Evolutionary conservation across 2,797 vertebrate species (phyloP).

Genomic region (Syngnathus rostellatus): DNA sequence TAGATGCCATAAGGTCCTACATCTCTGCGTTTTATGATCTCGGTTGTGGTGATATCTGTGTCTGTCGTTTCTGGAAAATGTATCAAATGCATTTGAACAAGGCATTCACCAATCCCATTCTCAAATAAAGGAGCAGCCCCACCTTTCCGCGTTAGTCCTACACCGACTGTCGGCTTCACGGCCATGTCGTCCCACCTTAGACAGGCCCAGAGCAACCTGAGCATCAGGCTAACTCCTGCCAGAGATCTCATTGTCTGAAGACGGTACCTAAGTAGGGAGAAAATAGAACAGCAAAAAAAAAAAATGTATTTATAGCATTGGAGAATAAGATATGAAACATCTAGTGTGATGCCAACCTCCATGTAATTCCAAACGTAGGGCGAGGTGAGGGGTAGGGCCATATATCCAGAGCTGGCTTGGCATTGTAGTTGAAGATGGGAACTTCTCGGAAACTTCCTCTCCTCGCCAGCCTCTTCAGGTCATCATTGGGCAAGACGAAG

Average conservation of each 20-base stretch:
- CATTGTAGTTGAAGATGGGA: conserved; percentile 93
- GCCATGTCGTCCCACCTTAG: conserved; percentile 97
- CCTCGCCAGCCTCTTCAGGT: conserved; percentile 88
- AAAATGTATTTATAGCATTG: neutral
- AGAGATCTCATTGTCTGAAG: conserved; percentile 92
- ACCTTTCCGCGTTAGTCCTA: conserved; percentile 91
- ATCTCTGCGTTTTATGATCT: conserved; percentile 92
- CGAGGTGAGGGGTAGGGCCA: conserved; percentile 98
- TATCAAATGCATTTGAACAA: neutral
- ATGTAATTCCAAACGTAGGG: conserved; percentile 93
- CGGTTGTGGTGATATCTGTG: conserved; percentile 91
- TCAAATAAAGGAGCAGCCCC: conserved; percentile 9
- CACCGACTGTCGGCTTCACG: conserved; percentile 83
- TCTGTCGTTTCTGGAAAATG: conserved; percentile 83
- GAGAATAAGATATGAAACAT: neutral
- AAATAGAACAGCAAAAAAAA: neutral
- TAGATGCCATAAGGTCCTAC: conserved; percentile 90
- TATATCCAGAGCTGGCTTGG: conserved; percentile 93
- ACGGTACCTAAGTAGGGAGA: conserved; percentile 74
- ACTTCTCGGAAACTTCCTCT: conserved; percentile 89
- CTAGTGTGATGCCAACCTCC: conserved; percentile 74
- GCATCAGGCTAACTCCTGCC: conserved; percentile 92
- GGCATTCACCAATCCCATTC: neutral
- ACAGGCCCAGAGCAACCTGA: conserved; percentile 90
- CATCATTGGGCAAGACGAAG: conserved; percentile 93